These are phyloP conservation scores for Agonopterix alstromeriana DNA, from an alignment of 2,888 invertebrate genomes.

Conservation along the genomic window DNA sequence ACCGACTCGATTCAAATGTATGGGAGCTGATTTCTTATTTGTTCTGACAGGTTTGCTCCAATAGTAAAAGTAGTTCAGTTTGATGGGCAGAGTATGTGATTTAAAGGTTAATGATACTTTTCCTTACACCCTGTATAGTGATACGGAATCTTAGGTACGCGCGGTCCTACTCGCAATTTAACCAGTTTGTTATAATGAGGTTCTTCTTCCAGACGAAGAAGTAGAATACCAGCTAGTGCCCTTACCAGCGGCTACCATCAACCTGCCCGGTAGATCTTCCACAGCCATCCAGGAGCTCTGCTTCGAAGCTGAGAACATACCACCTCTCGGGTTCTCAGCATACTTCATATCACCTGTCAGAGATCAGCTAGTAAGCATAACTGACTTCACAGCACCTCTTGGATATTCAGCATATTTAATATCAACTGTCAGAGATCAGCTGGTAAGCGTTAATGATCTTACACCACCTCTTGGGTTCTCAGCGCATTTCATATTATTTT, in stretches of 20 bases:
- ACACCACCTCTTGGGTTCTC: slow-evolving; percentile 74
- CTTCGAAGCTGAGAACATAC: slow-evolving; percentile 76
- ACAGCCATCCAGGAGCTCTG: slow-evolving; percentile 75
- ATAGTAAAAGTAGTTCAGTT: too few relatives aligned
- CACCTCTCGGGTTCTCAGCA: slow-evolving; percentile 68
- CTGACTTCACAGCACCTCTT: slow-evolving; percentile 35
- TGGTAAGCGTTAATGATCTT: slow-evolving; percentile 30
- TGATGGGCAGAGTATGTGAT: too few relatives aligned
- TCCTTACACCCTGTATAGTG: too few relatives aligned
- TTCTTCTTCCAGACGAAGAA: slow-evolving; percentile 45
- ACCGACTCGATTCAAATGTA: too few relatives aligned
- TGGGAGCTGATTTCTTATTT: too few relatives aligned
- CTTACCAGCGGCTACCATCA: slow-evolving; percentile 66
- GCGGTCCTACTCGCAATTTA: too few relatives aligned
- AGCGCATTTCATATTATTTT: slow-evolving; percentile 34
- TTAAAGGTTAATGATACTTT: too few relatives aligned
- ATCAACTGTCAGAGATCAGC: slow-evolving; percentile 48
- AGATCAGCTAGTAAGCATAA: slow-evolving; percentile 45
- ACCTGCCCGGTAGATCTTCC: slow-evolving; percentile 79
- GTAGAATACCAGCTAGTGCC: slow-evolving; percentile 73
- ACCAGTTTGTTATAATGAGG: too few relatives aligned
- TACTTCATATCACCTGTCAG: slow-evolving; percentile 50
- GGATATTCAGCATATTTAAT: slow-evolving; percentile 65
- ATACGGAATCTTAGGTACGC: too few relatives aligned
- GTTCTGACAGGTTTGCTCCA: too few relatives aligned